These are phyloP conservation scores for Tortricodes alternella DNA, from an alignment of 2,888 invertebrate genomes.

Conservation along the genomic window DNA sequence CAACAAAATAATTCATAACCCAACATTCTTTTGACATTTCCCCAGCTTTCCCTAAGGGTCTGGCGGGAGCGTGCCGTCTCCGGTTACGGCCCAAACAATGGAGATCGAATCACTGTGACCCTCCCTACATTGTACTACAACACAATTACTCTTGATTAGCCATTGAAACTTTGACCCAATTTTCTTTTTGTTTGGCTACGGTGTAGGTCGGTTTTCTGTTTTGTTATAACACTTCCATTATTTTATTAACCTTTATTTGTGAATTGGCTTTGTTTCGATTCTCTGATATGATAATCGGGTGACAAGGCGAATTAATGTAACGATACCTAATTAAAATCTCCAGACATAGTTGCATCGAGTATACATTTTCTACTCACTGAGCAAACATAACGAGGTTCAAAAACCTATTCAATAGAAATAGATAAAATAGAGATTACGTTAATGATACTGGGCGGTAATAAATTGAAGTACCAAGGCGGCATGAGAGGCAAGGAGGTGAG, in stretches of 20 bases:
- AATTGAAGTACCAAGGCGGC: conserved; percentile 67
- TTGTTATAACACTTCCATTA: conserved; percentile 29
- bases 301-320: conserved; percentile 15
- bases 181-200: conserved; percentile 30
- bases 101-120: conserved; percentile 34
- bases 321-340: conserved; percentile 16
- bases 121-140: conserved; percentile 44
- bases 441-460: conserved; percentile 64
- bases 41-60: conserved; percentile 31
- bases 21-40: conserved; percentile 31
- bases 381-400: conserved; percentile 38
- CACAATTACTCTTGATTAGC: conserved; percentile 64
- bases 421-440: conserved; percentile 57
- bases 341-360: conserved; percentile 6
- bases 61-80: conserved; percentile 36
- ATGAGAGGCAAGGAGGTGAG: conserved; percentile 59
- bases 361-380: conserved; percentile 31
- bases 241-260: conserved; percentile 29
- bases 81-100: conserved; percentile 50
- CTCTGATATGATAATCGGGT: conserved; percentile 19
- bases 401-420: conserved; percentile 46
- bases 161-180: conserved; percentile 51
- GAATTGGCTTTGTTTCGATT: conserved; percentile 4
- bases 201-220: conserved; percentile 26
- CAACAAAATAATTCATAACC: conserved; percentile 29